These are phyloP conservation scores for Pachyrhynchus sulphureomaculatus DNA, from an alignment of 1,140 invertebrate species.

Conservation along the genomic window DNA sequence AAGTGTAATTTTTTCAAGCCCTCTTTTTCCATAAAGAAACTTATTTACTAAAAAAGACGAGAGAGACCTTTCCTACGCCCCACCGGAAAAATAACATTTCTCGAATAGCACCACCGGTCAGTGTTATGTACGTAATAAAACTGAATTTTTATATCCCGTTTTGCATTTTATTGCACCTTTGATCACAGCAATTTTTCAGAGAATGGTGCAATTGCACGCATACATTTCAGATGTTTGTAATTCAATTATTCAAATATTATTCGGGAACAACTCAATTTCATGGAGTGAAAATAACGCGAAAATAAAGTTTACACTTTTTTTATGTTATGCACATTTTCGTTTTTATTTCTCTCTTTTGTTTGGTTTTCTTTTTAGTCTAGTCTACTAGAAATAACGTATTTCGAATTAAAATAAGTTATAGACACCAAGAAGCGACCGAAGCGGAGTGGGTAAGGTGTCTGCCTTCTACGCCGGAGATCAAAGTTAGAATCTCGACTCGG, in stretches of 20 bases:
- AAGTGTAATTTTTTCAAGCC: not conserved
- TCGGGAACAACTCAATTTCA: slow-evolving; percentile 22
- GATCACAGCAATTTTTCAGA: slow-evolving; percentile 38
- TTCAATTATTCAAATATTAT: slow-evolving; percentile 34
- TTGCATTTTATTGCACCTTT: slow-evolving; percentile 44
- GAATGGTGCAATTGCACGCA: slow-evolving; percentile 28
- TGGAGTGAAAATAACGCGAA: slow-evolving; percentile 17
- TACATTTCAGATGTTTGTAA: slow-evolving; percentile 24
- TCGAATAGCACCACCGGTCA: slow-evolving; percentile 26
- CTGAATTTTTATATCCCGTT: slow-evolving; percentile 38
- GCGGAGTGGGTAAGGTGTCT: no score
- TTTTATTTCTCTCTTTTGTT: no score
- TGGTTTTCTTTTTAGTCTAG: no score
- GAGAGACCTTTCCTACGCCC: not conserved
- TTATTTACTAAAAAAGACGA: not conserved
- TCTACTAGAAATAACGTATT: no score
- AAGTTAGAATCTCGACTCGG: no score
- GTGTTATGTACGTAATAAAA: slow-evolving; percentile 29
- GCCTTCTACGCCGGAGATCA: no score
- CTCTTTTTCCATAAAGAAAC: not conserved
- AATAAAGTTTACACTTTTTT: slow-evolving; percentile 1
- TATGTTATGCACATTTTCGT: not conserved
- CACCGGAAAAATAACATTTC: slow-evolving; percentile 16
- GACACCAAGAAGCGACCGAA: no score
- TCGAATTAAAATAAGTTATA: no score